Evolutionary conservation across 2,888 invertebrate genomes (phyloP), one percentile per base, ranked within the genome.

Genomic region (Hipparchia sbordonii): DNA sequence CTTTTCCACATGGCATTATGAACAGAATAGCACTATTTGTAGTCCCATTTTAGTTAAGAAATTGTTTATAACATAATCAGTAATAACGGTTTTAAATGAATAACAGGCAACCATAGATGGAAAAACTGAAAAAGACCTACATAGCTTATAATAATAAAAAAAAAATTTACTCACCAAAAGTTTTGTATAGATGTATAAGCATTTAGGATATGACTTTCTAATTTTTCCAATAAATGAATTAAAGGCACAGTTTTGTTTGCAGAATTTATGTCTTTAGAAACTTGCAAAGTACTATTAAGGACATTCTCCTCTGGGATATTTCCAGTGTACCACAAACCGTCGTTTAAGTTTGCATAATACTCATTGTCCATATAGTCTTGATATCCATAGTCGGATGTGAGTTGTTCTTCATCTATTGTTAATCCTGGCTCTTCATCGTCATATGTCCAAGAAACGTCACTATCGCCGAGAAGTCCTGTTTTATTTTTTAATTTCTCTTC

Each of bases 121-220:
- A 39, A 39, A 39, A 5, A 39, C 2, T 4, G 39, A 5, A 39
- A 39, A 5, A 39, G 39, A 39, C 39, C 39, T 39, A 39, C 1
- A 2, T 39, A 0, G 39, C 39, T 39, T 39, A 39, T 4, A 56
- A 56, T 13, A 13, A 56, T 0, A 23, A 23, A 0, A 23, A 23
- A 23, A 23, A 23, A 0, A n/a, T 71, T 70, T 72, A 76, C 79
- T 82, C 80, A 89, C 90, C 89, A 88, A 76, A 88, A 86, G 12
- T 65, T 67, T 57, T 79, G 74, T 9, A 87, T 81, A 59, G 80
- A 74, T 46, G 65, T 51, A 72, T 86, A 81, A 10, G 84, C 77
- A 33, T 80, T 75, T 66, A 77, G 82, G 46, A 88, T 80, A 77
- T 85, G 82, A 62, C 74, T 75, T 33, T 85, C 73, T 65, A 86